A percentile compares a stretch with the other conserved stretches of the same genome.
Evolutionary conservation across 2,888 invertebrate genomes (phyloP).

Genomic region (Andrena praecox): DNA sequence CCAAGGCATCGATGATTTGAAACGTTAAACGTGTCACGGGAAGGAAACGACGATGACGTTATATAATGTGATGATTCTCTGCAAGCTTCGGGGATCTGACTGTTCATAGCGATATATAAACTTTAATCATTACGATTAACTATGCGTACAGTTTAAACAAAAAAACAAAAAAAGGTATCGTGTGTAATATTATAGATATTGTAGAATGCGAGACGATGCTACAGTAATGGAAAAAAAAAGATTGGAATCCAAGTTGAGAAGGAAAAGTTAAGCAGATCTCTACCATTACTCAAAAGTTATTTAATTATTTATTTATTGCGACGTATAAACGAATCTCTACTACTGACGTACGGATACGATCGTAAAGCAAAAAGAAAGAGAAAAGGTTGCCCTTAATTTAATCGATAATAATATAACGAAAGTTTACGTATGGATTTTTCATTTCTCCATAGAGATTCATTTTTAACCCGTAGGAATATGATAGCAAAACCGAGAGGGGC

Average conservation of each 20-base stretch:
- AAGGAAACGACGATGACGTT: constrained; percentile 43
- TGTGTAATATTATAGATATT: constrained; percentile 84
- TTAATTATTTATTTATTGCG: constrained; percentile 85
- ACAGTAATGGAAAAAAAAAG: constrained; percentile 69
- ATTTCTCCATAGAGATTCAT: constrained; percentile 68
- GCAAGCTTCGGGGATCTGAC: constrained; percentile 75
- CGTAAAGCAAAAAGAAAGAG: constrained; percentile 61
- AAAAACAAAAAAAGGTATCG: constrained; percentile 74
- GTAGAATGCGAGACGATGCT: constrained; percentile 79
- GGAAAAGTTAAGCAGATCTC: constrained; percentile 76
- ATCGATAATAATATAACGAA: constrained; percentile 80
- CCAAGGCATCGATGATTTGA: constrained; percentile 48
- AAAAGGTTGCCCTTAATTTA: constrained; percentile 77
- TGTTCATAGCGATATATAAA: constrained; percentile 81
- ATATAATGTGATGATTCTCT: constrained; percentile 62
- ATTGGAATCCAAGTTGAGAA: constrained; percentile 71
- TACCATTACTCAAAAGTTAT: constrained; percentile 81
- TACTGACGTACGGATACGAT: constrained; percentile 75
- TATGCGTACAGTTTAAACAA: constrained; percentile 82
- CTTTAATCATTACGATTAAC: constrained; percentile 82
- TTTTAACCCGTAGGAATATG: constrained; percentile 59
- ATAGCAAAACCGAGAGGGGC: constrained; percentile 54
- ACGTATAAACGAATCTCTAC: constrained; percentile 82
- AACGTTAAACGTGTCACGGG: constrained; percentile 43
- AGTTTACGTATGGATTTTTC: constrained; percentile 71